Base-by-base conservation (phyloP, 2,888 invertebrate species). In the Drosophila aldrichi region DNA sequence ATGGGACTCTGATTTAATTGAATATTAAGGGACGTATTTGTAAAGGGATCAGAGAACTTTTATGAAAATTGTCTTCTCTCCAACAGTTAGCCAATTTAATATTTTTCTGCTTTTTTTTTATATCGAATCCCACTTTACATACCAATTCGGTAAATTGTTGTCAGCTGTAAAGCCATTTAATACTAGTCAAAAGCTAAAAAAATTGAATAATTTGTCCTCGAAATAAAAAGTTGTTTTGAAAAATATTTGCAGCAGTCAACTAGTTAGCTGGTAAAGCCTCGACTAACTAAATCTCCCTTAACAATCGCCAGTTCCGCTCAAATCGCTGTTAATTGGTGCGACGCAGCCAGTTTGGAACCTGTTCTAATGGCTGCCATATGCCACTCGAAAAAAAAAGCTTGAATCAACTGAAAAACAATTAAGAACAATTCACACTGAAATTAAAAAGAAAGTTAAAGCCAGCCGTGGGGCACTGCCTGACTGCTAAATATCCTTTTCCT, bases 381-480 rank as follows among this genome's bases (percentile, higher is more conserved):
- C 20, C 20, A 52, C 49, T 56, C 9, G 14, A 54, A 22, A 22
- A 22, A 2, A 29, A 22, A 36, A 36, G 18, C 7, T 8, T 43
- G 51, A 74, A 44, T 32, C 38, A 68, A 70, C 51, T 41, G 49
- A 86, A 86, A 87, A 72, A 76, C 85, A 84, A 88, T 84, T 80
- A 85, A 78, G 75, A 86, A 72, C 64, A 70, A 48, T 80, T 78
- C 71, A 70, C 80, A 75, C 77, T 68, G n/a, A 63, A 63, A 61
- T 32, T 25, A 54, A 66, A 60, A 46, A 46, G 59, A 62, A 71
- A 40, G 9, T 32, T 12, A 18, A 46, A 52, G 36, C 6, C 9
- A n/a, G 25, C 7, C 12, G 32, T 2, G 18, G 1, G 29, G 8
- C 6, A 9, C 25, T 25, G 22, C 25, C 46, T 16, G 46, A 46